Evolutionary conservation across 92 coral and sea anemone genomes (phyloP).

Genomic region (Siderastrea siderea): DNA sequence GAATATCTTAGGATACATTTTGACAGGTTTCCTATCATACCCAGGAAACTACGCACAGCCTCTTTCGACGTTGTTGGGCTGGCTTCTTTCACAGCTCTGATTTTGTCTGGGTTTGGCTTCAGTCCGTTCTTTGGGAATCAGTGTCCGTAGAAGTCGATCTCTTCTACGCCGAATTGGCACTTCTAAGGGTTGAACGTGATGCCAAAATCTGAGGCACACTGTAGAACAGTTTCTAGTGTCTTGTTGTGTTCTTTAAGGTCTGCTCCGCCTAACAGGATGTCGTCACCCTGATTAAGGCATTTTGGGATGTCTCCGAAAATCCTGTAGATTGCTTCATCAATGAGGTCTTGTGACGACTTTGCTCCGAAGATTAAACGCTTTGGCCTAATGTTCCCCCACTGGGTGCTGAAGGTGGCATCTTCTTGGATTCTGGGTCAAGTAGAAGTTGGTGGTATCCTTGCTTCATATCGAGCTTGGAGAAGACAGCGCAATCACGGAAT

Average conservation of each 20-base stretch:
- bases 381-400: neutral
- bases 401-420: neutral
- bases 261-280: slow-evolving; percentile 62
- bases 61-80: slow-evolving; percentile 53
- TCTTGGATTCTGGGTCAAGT: slow-evolving; percentile 72
- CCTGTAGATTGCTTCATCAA: slow-evolving; percentile 74
- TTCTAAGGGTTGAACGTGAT: slow-evolving; percentile 70
- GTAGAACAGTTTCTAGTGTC: slow-evolving; percentile 46
- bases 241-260: slow-evolving; percentile 51
- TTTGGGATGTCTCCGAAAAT: slow-evolving; percentile 70
- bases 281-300: slow-evolving; percentile 69
- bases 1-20: slow-evolving; percentile 74
- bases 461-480: slow-evolving; percentile 72
- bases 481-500: slow-evolving; percentile 68
- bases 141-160: slow-evolving; percentile 70
- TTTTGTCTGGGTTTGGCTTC: slow-evolving; percentile 57
- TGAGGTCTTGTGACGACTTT: slow-evolving; percentile 53
- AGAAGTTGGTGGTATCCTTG: slow-evolving; percentile 83
- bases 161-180: slow-evolving; percentile 50
- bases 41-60: slow-evolving; percentile 68
- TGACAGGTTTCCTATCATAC: slow-evolving; percentile 62
- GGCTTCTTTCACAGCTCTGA: slow-evolving; percentile 59
- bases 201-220: slow-evolving; percentile 62
- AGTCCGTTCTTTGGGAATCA: slow-evolving; percentile 53
- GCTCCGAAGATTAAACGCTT: slow-evolving; percentile 19